Base-by-base conservation (phyloP, 2,113 vertebrate genomes). In the Ammospiza caudacuta region DNA sequence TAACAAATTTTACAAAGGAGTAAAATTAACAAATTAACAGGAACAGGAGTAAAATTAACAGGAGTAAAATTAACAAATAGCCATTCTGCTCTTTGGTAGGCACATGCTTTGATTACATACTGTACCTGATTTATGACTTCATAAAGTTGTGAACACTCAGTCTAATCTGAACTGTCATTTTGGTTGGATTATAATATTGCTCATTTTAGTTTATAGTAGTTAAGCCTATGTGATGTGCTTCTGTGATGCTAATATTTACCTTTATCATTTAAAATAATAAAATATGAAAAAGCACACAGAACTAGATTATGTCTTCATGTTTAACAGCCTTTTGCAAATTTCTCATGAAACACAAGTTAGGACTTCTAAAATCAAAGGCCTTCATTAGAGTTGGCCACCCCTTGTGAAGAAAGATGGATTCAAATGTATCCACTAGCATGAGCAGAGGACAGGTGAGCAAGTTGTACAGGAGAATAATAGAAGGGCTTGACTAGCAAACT, bases 121-220 rank as follows among this genome's bases (percentile, higher is more conserved):
- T 68, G 61, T 43, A 52, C 43, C 72, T 47, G 31, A 59, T 84
- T 97, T 87, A 94, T 87, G 83, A 68, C 82, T 92, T 94, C 69
- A 87, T 95, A 82, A 94, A 62, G 49, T 49, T 49, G 35, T 35
- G 54, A 89, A 47, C 69, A 89, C 69, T 68, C 13, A 3, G 78
- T 81, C 44, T 90, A 90, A 95, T 92, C 91, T 94, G 76, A 94
- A 12, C 69, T 70, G 55, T 55, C 77, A 49, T 78, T 83, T 87
- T 68, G 39, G 43, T 64, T 89, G 80, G 47, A 67, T 88, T 58
- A 76, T 47, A 80, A 62, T 51, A 72, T 51, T 73, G 49, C 62
- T 79, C 61, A 46, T 79, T 82, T 87, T 75, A 64, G 17, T 67
- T 95, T 82, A 73, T n/a, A 46, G 37, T 74, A 73, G 52, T 15